These are phyloP conservation scores for Neoscelio sp. DNA, from an alignment of 2,888 invertebrate species.

Conservation along the genomic window DNA sequence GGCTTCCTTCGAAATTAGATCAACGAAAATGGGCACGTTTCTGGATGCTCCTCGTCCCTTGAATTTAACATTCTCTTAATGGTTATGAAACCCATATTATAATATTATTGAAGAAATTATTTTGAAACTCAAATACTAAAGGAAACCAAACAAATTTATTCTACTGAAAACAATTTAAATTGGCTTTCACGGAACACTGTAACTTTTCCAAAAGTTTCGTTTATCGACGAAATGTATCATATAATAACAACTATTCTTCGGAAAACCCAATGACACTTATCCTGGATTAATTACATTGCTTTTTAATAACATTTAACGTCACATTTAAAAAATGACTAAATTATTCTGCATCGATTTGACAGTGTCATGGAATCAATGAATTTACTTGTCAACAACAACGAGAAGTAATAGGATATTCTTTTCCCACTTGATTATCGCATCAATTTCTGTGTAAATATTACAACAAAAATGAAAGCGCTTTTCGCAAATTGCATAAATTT, in stretches of 20 bases:
- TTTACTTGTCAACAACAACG: slow-evolving; percentile 12
- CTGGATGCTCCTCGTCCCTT: slow-evolving; percentile 41
- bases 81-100: slow-evolving; percentile 47
- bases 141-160: neutral
- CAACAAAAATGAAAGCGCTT: neutral
- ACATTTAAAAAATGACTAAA: too few species aligned
- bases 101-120: slow-evolving; percentile 4
- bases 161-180: too few species aligned
- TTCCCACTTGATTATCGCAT: slow-evolving; percentile 27
- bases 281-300: too few species aligned
- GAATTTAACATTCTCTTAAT: slow-evolving; percentile 55
- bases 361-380: slow-evolving; percentile 6
- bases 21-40: slow-evolving; percentile 72
- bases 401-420: slow-evolving; percentile 13
- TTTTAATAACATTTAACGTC: too few species aligned
- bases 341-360: slow-evolving; percentile 10
- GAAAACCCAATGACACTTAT: too few species aligned
- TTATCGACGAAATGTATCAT: too few species aligned
- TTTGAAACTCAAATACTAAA: neutral
- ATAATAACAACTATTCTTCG: too few species aligned
- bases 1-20: slow-evolving; percentile 80
- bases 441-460: neutral
- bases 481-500: too few species aligned
- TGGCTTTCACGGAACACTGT: too few species aligned
- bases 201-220: too few species aligned